Conservation (phyloP, 2,113 vertebrate species). For the Anas platyrhynchos region DNA sequence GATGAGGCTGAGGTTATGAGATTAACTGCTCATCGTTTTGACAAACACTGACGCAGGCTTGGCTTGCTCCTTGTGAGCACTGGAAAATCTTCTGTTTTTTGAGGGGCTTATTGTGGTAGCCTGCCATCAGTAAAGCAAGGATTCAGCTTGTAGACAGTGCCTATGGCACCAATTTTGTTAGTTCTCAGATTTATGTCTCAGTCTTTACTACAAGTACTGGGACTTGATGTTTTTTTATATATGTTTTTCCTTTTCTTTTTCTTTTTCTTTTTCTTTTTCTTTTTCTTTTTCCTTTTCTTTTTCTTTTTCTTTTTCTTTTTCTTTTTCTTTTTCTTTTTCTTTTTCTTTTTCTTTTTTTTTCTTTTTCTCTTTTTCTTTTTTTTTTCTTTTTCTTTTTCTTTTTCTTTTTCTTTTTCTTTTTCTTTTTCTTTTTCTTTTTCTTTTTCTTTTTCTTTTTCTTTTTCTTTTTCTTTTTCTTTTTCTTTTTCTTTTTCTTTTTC, state of each 20-base stretch:
- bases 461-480: too few relatives aligned
- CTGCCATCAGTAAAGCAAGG: not conserved
- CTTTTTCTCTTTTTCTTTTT: not conserved
- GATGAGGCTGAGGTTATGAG: not conserved
- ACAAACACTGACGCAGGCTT: not conserved
- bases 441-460: too few relatives aligned
- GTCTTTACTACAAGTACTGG: not conserved
- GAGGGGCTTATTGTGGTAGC: not conserved
- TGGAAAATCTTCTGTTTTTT: not conserved
- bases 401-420: not conserved
- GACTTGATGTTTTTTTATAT: not conserved
- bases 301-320: not conserved
- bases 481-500: not conserved
- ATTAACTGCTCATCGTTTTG: not conserved
- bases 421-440: not conserved
- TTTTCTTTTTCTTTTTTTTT: not conserved
- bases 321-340: not conserved
- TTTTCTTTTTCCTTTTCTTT: too few relatives aligned
- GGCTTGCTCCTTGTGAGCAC: not conserved
- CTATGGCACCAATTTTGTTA: not conserved
- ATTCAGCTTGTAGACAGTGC: not conserved
- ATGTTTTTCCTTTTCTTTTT: not conserved
- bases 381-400: too few relatives aligned
- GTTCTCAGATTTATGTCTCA: not conserved
- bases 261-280: too few relatives aligned